Percentiles rank a stretch among this genome's conserved stretches.
Evolutionary conservation across 1,140 invertebrate genomes (phyloP).

Genomic region (Arctopsyche grandis): DNA sequence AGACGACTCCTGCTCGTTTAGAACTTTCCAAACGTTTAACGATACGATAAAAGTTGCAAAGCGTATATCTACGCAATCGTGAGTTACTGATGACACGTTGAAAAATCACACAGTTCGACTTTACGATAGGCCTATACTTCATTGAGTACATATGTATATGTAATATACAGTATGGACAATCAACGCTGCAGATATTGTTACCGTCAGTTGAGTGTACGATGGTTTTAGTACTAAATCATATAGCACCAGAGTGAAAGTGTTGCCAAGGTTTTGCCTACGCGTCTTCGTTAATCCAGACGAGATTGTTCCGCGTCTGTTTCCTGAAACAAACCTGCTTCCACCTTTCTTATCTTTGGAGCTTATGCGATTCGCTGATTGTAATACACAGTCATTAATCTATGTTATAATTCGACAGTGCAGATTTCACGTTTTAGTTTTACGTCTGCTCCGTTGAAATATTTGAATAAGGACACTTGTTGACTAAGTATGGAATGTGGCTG

Average conservation of each 20-base stretch:
- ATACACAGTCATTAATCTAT: not conserved
- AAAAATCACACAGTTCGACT: not conserved
- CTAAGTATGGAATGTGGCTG: no score
- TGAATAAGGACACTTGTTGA: no score
- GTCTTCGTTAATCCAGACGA: not conserved
- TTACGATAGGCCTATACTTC: not conserved
- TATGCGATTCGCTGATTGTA: not conserved
- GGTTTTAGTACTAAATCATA: conserved; percentile 22
- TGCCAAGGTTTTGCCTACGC: conserved; percentile 22
- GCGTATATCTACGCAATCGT: not conserved
- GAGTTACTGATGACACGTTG: not conserved
- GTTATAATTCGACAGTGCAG: not conserved
- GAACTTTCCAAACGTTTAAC: not conserved
- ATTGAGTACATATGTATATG: no score
- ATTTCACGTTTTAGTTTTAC: no score
- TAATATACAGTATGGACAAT: no score
- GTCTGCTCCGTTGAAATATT: no score
- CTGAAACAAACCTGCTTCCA: not conserved
- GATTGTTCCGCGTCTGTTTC: conserved; percentile 3
- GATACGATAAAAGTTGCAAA: not conserved
- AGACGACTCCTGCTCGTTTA: not conserved
- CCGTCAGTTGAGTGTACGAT: not conserved
- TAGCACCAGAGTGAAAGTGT: conserved; percentile 27
- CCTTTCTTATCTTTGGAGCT: no score
- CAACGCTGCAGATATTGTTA: not conserved